Evolutionary conservation across 2,113 vertebrate genomes (phyloP), one percentile per base, ranked within the genome.

Genomic region (Rafetus swinhoei): DNA sequence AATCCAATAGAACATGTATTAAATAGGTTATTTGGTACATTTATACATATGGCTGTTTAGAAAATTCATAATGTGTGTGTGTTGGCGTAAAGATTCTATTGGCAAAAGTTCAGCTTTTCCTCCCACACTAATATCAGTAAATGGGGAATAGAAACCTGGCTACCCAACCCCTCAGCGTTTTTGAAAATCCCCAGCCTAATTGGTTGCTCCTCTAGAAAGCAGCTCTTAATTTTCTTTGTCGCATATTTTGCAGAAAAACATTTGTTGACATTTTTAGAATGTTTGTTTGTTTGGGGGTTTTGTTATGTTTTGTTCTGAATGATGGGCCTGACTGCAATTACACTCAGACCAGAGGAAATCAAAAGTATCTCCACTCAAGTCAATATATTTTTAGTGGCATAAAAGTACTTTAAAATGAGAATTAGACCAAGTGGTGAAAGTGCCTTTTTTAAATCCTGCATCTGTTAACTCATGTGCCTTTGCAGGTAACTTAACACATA

Each of bases 181-280:
- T 45, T 87, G 56, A 39, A 14, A 79, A 85, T 90, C 81, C 15
- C 15, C 7, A 82, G 52, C 35, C 65, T 84, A 91, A 94, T 25
- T 8, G 84, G 21, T 82, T 92, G 29, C 74, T 57, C 22, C 82
- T 11, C 83, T 86, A 86, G 56, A 50, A 72, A 72, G 32, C n/a
- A 21, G n/a, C 18, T 72, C 18, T n/a, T 72, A 21, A 72, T 72
- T 4, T 72, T 72, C 65, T 72, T 72, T 19, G 7, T 19, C 65
- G 35, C 32, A 35, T 35, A 35, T 72, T 72, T 72, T 72, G 35
- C 65, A 35, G n/a, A 72, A 72, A 72, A 72, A 32, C 32, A 35
- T n/a, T 35, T 72, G n/a, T 72, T 35, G 62, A 65, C 16, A 9
- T 35, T 72, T 19, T 35, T 35, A 72, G 16, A 72, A 72, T 72